These are phyloP conservation scores for Gobio gobio DNA, from an alignment of 2,113 vertebrate genomes.

Conservation along the genomic window DNA sequence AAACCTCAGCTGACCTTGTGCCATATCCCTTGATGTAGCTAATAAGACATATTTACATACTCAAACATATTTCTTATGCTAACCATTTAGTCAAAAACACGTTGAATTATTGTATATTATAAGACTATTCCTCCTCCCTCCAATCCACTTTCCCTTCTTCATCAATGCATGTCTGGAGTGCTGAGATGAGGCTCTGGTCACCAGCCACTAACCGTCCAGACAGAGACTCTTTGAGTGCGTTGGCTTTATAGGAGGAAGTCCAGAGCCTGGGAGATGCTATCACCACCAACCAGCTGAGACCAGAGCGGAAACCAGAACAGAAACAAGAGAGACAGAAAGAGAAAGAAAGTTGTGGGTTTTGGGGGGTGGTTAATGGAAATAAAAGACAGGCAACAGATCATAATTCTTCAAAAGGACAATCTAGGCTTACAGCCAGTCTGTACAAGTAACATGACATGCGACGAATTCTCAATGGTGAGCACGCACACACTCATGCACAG, in stretches of 20 bases:
- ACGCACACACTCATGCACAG: slow-evolving; percentile 22
- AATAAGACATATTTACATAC: neutral
- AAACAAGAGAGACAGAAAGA: slow-evolving; percentile 51
- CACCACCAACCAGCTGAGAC: slow-evolving; percentile 76
- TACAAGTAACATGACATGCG: slow-evolving; percentile 22
- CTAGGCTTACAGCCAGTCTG: slow-evolving; percentile 40
- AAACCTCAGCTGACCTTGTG: slow-evolving; percentile 13
- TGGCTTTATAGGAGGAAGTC: slow-evolving; percentile 78
- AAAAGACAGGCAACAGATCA: slow-evolving; percentile 29
- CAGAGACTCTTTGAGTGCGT: slow-evolving; percentile 72
- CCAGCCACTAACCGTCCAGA: slow-evolving; percentile 66
- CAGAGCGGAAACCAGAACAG: slow-evolving; percentile 66
- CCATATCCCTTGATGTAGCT: neutral
- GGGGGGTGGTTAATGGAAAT: slow-evolving; percentile 10
- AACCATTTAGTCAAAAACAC: neutral
- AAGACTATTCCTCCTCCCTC: neutral
- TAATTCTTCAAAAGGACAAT: slow-evolving; percentile 41
- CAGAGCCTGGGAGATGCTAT: slow-evolving; percentile 79
- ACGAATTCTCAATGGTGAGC: slow-evolving; percentile 29
- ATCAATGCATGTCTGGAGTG: slow-evolving; percentile 50
- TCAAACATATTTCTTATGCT: neutral
- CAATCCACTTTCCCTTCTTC: neutral
- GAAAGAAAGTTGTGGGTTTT: slow-evolving; percentile 30
- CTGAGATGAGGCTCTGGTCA: slow-evolving; percentile 66
- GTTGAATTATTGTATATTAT: neutral